Evolutionary conservation across 2,797 vertebrate genomes (phyloP), one percentile per base, ranked within the genome.

Genomic region (Lemur catta): DNA sequence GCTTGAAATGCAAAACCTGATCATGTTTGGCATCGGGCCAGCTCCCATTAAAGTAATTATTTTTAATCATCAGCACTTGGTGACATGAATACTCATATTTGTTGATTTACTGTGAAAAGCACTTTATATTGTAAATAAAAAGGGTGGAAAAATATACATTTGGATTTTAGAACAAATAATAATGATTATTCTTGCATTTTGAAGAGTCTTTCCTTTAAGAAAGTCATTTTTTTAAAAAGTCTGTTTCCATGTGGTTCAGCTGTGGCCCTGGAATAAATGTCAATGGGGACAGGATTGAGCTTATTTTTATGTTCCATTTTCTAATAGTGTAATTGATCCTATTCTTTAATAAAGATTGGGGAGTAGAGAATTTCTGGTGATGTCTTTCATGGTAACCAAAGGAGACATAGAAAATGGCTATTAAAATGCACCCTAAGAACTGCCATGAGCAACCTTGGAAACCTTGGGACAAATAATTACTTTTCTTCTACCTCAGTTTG

Each of bases 51-150:
- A 99, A 98, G 98, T 98, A 98, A 99, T 99, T 99, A 99, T 99
- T 99, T 99, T 99, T 99, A 99, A 99, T 99, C 98, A 99, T 98
- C 98, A 98, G 99, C 98, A 98, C 98, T 99, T 98, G 98, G 98
- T 99, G 98, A 98, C 98, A 98, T 98, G 98, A 99, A 99, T 99
- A 98, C 99, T 98, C 99, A 98, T 98, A 99, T 99, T 99, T 99
- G 99, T 99, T 99, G 98, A 99, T 99, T 99, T 98, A 98, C 98
- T 98, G 97, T 96, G 98, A 98, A 99, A 98, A 99, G 98, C 98
- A 98, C 98, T 98, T 98, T 98, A 98, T 98, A 98, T 97, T 98
- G 98, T 98, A 99, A 99, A 99, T 99, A 99, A 98, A 98, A 99
- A 98, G 93, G 96, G 97, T 89, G 96, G 97, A 97, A 98, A 98